A percentile compares a stretch with the other conserved stretches of the same genome.
phyloP scores from a whole-genome alignment of 2,888 invertebrate genomes.

The Thymelicus acteon region DNA sequence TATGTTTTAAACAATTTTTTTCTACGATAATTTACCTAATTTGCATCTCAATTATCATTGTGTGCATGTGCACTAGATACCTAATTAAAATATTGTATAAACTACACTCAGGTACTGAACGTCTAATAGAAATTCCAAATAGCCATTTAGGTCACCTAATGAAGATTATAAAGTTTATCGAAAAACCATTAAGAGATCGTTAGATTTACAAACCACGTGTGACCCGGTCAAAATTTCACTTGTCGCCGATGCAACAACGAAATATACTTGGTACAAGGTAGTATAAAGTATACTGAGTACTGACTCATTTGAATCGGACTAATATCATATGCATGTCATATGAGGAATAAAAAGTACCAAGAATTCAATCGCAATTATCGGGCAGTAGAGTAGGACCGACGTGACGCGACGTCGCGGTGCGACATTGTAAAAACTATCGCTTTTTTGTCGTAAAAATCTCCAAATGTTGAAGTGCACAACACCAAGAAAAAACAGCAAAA shows the following conservation, averaged over 20 bases:
- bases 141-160: constrained; percentile 22
- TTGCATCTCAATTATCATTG: too few species aligned
- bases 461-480: too few species aligned
- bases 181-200: constrained; percentile 8
- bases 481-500: too few species aligned
- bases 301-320: constrained; percentile 17
- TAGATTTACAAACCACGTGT: constrained; percentile 17
- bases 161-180: constrained; percentile 4
- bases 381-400: constrained; percentile 31
- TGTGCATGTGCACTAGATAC: too few species aligned
- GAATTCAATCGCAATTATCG: constrained; percentile 26
- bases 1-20: too few species aligned
- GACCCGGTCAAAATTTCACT: constrained; percentile 26
- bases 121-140: constrained; percentile 27
- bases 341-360: constrained; percentile 25
- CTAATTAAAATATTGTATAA: too few species aligned
- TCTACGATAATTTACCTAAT: too few species aligned
- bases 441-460: too few species aligned
- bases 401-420: constrained; percentile 29
- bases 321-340: constrained; percentile 25
- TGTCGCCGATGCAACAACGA: neutral
- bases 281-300: neutral
- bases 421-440: constrained; percentile 1
- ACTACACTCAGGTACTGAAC: neutral
- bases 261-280: neutral